Evolutionary conservation across 2,888 invertebrate species (phyloP).

Genomic region (Pachydiplax longipennis): DNA sequence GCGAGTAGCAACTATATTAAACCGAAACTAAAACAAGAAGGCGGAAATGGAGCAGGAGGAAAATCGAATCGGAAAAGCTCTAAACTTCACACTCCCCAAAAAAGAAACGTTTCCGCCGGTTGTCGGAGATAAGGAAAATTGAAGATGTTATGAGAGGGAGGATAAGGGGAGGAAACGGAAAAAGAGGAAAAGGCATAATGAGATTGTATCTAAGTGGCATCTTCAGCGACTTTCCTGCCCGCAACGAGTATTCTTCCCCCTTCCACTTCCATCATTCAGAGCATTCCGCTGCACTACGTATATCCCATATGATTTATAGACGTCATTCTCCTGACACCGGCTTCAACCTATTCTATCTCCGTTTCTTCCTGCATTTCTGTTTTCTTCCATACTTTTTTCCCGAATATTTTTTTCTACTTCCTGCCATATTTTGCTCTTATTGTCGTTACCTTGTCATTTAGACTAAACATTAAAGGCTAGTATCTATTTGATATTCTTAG

Average conservation of each 20-base stretch:
- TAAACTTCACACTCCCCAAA: background rate
- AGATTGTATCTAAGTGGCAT: background rate
- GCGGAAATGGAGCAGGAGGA: background rate
- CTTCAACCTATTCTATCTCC: too few species aligned
- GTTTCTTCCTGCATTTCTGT: too few species aligned
- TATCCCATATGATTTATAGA: too few species aligned
- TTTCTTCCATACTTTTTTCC: too few species aligned
- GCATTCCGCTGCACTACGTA: too few species aligned
- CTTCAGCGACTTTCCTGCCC: background rate
- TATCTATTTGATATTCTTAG: too few species aligned
- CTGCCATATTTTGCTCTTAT: too few species aligned
- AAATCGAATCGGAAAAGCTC: background rate
- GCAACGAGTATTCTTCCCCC: background rate
- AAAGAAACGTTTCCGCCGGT: background rate
- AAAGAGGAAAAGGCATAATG: background rate
- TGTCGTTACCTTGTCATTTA: too few species aligned
- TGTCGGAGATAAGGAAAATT: background rate
- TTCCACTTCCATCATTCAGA: background rate
- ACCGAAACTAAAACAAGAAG: background rate
- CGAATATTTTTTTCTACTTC: too few species aligned
- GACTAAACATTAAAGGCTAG: too few species aligned
- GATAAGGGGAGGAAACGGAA: background rate
- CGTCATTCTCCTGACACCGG: too few species aligned
- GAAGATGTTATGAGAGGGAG: background rate
- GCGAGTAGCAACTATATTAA: background rate